Evolutionary conservation across 1,140 invertebrate genomes (phyloP), one percentile per base, ranked within the genome.

Genomic region (Holcopasites calliopsidis): DNA sequence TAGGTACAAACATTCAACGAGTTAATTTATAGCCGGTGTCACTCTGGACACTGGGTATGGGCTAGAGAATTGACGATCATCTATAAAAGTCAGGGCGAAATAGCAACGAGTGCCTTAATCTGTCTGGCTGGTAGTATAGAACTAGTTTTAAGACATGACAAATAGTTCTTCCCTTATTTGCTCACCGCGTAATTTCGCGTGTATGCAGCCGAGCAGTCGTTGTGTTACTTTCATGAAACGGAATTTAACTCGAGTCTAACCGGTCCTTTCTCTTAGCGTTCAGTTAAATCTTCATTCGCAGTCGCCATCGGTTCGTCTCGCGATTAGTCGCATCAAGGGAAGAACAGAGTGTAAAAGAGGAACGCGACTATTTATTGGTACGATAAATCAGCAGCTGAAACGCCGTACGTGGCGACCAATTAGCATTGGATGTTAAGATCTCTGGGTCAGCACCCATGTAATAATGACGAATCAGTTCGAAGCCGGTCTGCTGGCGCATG

Each of bases 391-490:
- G 11, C 21, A 49, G 61, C 38, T 55, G 76, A 65, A 75, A 50
- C 61, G 68, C n/a, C 47, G 55, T 55, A 65, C 49, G 33, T 35
- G 66, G 68, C 61, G 54, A 84, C 54, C 68, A 83, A 84, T 79
- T 78, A 80, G 74, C 60, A 49, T 76, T 68, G 40, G 70, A 77
- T 44, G 66, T 76, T 77, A 80, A 80, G 75, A 81, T 84, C 69
- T 64, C 26, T 38, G 77, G 71, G 81, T 70, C 79, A 75, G 79
- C 44, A 26, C 66, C 68, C 69, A 82, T 81, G 64, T 85, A 76
- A 85, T 85, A 85, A 84, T 84, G 78, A 76, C 76, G 83, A 85
- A 83, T 85, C 79, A 71, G 77, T 80, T 76, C 62, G 54, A 52
- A 60, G 50, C 60, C 64, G 60, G 60, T 57, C 57, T 40, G 40